A percentile compares a stretch with the other conserved stretches of the same genome.
phyloP scores from a whole-genome alignment of 2,888 invertebrate genomes.

The Chromoteleia sp. region DNA sequence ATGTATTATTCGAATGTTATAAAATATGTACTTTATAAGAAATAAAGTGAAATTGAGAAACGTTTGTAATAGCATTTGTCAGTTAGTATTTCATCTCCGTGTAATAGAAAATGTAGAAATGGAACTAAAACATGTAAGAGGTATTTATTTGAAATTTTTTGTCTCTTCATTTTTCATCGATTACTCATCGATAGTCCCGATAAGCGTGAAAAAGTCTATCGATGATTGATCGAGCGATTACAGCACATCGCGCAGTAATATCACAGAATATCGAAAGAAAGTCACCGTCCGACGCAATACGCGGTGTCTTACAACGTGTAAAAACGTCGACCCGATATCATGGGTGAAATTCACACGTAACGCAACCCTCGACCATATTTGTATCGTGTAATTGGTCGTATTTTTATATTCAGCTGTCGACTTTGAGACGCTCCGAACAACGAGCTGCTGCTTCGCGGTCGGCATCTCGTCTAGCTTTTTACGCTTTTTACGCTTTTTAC shows the following conservation, averaged over 20 bases:
- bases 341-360: conserved; percentile 51
- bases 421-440: conserved; percentile 35
- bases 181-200: background rate
- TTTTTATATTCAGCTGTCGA: conserved; percentile 76
- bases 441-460: conserved; percentile 36
- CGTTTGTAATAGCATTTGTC: too few relatives aligned
- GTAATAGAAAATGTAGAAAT: background rate
- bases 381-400: conserved; percentile 82
- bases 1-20: too few relatives aligned
- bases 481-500: too few relatives aligned
- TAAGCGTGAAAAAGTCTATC: background rate
- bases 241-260: conserved; percentile 20
- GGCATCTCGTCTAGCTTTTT: conserved; percentile 67
- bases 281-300: conserved; percentile 10
- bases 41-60: too few relatives aligned
- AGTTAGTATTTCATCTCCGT: too few relatives aligned
- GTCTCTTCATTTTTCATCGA: background rate
- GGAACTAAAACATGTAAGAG: background rate
- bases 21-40: too few relatives aligned
- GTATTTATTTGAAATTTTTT: too few relatives aligned
- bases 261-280: conserved; percentile 23
- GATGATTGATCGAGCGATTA: conserved; percentile 39
- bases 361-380: conserved; percentile 79
- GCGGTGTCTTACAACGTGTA: conserved; percentile 15
- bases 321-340: conserved; percentile 50